Base-by-base conservation (phyloP, 2,797 vertebrate species). In the Poliocrania exsul region DNA sequence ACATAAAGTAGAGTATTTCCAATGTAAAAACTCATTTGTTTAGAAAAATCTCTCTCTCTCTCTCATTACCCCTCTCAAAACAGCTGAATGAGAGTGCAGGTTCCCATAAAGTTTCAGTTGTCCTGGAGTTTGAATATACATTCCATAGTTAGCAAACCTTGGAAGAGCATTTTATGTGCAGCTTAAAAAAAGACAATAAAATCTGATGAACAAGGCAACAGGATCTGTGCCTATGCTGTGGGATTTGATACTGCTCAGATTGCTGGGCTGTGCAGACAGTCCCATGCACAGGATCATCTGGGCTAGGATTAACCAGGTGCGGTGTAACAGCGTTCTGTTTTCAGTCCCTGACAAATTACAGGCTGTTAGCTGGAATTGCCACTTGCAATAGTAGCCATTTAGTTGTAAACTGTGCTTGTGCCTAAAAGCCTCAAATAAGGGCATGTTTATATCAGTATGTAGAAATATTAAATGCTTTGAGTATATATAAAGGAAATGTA, bases 401-500 rank as follows among this genome's bases (percentile, higher is more conserved):
- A 51, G 91, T 67, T 94, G 96, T 92, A 94, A 97, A 97, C 89
- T 56, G 31, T 3, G 54, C 71, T 93, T 93, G 81, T 13, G 23
- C 25, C 69, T 96, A 95, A 94, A 96, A 97, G 88, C 90, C 91
- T 96, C 92, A 94, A 97, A 94, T 53, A 97, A 93, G 81, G 75
- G 69, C 73, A 81, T 78, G 90, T 94, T 96, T 97, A 69, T 96
- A 80, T 94, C 96, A 95, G 88, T 90, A 90, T 77, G 29, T 64
- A 81, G 93, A 97, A 97, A 96, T 95, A 82, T 92, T 92, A 94
- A 97, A 94, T 66, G 78, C 84, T 96, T 87, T 88, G 96, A 79
- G 40, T 83, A 83, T 90, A 74, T 57, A 77, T 67, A 61, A 93
- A 89, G 92, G 90, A 95, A 97, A 87, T 64, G 81, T 78, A 96